Base-by-base conservation (phyloP, 2,113 vertebrate species). In the Salvator merianae region DNA sequence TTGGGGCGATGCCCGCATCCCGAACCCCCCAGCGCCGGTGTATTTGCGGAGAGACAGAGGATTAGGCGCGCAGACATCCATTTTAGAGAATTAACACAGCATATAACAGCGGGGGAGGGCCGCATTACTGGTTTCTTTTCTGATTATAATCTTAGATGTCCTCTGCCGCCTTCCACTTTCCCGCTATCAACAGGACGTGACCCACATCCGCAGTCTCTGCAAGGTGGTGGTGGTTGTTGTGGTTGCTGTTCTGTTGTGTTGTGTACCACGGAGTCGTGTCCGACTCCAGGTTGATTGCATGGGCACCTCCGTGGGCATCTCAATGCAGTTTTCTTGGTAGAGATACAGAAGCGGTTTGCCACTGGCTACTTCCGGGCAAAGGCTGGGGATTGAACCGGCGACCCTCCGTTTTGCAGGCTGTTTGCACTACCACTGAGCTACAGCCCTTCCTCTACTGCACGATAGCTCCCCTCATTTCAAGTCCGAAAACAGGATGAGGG, bases 11-110 rank as follows among this genome's bases (percentile, higher is more conserved):
- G 83, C 66, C 34, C 26, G 69, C n/a, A 50, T 36, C 4, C n/a
- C 68, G 16, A 12, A 22, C 47, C 32, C 69, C 43, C 55, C 2
- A 28, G 14, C 55, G 3, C 20, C 82, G 59, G 65, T 91, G 68
- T 72, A 66, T 90, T 92, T 93, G 88, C 86, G 34, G 78, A 40
- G 88, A 40, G 90, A 90, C 91, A 38, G 47, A 5, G 79, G 80
- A 82, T 82, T 94, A 93, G 92, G 77, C 36, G 75, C 43, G 38
- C 53, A 20, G 0, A 5, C 89, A 90, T 94, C 92, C 91, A 92
- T 93, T 90, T 94, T 86, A 4, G 7, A 85, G 93, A 90, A 93
- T 94, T 94, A 93, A 89, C 83, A 88, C 38, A 16, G 81, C 34
- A 85, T 87, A n/a, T 38, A 43, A 34, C 38, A 63, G 43, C 73